phyloP scores from a whole-genome alignment of 1,140 invertebrate genomes.

The Magallana angulata region DNA sequence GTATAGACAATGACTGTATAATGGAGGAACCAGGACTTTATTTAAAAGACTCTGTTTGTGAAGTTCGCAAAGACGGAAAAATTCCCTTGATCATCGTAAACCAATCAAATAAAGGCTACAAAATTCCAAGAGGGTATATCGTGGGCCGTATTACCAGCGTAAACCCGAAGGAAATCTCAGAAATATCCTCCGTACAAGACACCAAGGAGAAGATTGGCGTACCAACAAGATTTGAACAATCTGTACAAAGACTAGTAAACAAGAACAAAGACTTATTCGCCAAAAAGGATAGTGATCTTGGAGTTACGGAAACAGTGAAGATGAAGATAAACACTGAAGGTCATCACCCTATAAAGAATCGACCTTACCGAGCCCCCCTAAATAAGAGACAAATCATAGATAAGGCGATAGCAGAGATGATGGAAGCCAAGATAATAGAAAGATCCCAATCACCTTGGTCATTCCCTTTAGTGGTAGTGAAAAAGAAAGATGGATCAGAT shows the following conservation, averaged over 20 bases:
- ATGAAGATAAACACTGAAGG: conserved; percentile 58
- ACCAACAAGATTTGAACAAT: neutral
- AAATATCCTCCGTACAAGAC: neutral
- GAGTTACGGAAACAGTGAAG: conserved; percentile 36
- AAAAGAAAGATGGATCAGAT: conserved; percentile 64
- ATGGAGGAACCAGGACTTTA: conserved; percentile 41
- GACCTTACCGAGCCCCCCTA: conserved; percentile 56
- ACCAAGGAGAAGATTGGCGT: neutral
- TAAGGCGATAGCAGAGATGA: conserved; percentile 56
- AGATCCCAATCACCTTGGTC: conserved; percentile 61
- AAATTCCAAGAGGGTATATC: conserved; percentile 36
- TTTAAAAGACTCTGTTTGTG: conserved; percentile 38
- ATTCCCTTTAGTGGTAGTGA: conserved; percentile 48
- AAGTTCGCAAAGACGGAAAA: neutral
- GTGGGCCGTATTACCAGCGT: conserved; percentile 18
- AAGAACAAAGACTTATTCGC: conserved; percentile 36
- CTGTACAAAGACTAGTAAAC: neutral
- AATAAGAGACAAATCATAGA: conserved; percentile 52
- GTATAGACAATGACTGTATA: conserved; percentile 28
- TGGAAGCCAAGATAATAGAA: conserved; percentile 56
- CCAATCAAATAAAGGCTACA: conserved; percentile 36
- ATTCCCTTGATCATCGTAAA: conserved; percentile 52
- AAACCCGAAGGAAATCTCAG: neutral
- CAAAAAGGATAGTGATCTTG: conserved; percentile 32
- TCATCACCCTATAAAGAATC: conserved; percentile 52